Conservation (phyloP, 2,888 invertebrate species). For the Lithophane socia region DNA sequence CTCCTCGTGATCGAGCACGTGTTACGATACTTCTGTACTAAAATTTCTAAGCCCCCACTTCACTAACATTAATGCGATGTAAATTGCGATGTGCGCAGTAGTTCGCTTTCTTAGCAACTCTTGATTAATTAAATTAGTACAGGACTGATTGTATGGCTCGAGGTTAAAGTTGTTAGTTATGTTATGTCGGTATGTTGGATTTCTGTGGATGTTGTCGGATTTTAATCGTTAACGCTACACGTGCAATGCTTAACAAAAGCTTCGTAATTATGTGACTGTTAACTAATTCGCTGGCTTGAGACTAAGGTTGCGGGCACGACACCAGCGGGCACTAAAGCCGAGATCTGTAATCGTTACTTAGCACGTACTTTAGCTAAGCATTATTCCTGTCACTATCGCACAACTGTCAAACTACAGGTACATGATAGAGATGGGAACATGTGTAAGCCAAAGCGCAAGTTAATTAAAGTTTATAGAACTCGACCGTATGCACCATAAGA, state of each 20-base stretch:
- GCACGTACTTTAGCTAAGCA: background rate
- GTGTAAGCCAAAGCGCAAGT: too few relatives aligned
- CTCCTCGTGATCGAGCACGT: background rate
- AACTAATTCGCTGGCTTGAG: background rate
- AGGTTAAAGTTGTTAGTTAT: background rate
- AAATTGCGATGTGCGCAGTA: slow-evolving; percentile 25
- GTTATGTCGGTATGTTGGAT: background rate
- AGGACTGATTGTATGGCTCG: background rate
- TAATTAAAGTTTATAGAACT: too few relatives aligned
- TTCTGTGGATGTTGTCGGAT: background rate
- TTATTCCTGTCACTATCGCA: background rate
- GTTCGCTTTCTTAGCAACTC: slow-evolving; percentile 29
- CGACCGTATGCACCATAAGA: too few relatives aligned
- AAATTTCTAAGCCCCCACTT: background rate
- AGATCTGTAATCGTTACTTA: too few relatives aligned
- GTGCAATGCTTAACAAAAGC: background rate
- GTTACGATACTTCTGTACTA: slow-evolving; percentile 21
- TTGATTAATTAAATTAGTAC: slow-evolving; percentile 31
- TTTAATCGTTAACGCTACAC: background rate
- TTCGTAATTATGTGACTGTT: background rate
- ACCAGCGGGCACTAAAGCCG: too few relatives aligned
- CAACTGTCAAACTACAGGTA: background rate
- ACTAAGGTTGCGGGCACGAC: too few relatives aligned
- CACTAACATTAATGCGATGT: slow-evolving; percentile 16
- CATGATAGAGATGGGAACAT: too few relatives aligned